These are phyloP conservation scores for Chelmon rostratus DNA, from an alignment of 2,797 vertebrate species.

Conservation along the genomic window DNA sequence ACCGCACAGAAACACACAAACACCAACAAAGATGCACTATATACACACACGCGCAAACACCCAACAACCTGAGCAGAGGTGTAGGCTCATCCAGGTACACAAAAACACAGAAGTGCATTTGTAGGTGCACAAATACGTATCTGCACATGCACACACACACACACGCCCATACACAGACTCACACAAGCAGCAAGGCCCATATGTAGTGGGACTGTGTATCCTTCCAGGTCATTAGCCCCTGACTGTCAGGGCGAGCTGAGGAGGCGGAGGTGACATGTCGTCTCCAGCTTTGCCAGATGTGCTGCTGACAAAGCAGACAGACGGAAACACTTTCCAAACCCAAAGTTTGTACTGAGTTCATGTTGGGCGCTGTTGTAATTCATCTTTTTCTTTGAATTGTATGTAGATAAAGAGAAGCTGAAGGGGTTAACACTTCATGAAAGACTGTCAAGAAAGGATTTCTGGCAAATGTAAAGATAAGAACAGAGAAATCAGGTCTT, in stretches of 20 bases:
- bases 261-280: conserved; percentile 59
- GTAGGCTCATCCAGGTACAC: neutral
- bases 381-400: neutral
- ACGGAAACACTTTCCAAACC: conserved; percentile 37
- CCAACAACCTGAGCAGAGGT: conserved; percentile 6
- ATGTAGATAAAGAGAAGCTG: neutral
- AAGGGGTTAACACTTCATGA: neutral
- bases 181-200: conserved; percentile 48
- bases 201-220: conserved; percentile 69
- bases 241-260: conserved; percentile 73
- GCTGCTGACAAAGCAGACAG: conserved; percentile 65
- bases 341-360: conserved; percentile 18
- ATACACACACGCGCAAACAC: neutral
- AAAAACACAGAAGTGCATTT: conserved; percentile 4
- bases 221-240: conserved; percentile 79
- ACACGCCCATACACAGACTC: neutral
- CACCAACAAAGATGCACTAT: neutral
- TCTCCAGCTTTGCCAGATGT: conserved; percentile 71
- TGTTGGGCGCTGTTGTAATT: neutral
- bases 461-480: neutral
- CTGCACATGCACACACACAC: neutral
- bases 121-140: neutral
- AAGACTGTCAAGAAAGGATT: neutral
- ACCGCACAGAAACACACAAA: conserved; percentile 17
- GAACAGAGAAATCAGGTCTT: neutral